Conservation (phyloP, 1,140 invertebrate species). For the Panagrolaimus sp. region DNA sequence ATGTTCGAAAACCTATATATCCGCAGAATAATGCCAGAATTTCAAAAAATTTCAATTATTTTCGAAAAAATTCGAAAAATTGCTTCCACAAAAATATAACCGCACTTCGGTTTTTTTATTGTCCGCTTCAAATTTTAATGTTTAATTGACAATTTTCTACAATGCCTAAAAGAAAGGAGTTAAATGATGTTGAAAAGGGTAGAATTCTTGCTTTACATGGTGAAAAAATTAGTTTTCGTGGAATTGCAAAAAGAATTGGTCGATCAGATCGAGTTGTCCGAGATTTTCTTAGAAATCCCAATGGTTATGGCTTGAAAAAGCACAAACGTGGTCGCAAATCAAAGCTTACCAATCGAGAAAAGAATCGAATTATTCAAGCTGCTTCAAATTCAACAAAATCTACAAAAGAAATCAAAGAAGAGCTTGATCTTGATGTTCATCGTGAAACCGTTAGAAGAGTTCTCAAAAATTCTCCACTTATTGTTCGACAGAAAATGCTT, state of each 20-base stretch:
- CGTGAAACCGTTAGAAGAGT: too few relatives aligned
- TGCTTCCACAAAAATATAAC: too few relatives aligned
- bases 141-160: too few relatives aligned
- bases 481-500: too few relatives aligned
- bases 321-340: background rate
- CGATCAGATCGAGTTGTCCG: background rate
- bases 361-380: background rate
- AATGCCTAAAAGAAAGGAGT: too few relatives aligned
- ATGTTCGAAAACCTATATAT: too few relatives aligned
- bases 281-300: background rate
- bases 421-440: background rate
- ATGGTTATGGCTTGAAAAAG: background rate
- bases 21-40: too few relatives aligned
- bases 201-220: background rate
- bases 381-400: constrained; percentile 8
- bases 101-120: too few relatives aligned
- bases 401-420: background rate
- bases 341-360: background rate
- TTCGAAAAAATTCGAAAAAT: too few relatives aligned
- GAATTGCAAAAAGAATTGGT: background rate
- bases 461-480: too few relatives aligned
- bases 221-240: background rate
- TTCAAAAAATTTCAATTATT: too few relatives aligned
- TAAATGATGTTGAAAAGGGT: constrained; percentile 12
- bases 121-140: too few relatives aligned